Conservation (phyloP, 2,113 vertebrate genomes). For the Stomatorhinus ivindoensis region DNA sequence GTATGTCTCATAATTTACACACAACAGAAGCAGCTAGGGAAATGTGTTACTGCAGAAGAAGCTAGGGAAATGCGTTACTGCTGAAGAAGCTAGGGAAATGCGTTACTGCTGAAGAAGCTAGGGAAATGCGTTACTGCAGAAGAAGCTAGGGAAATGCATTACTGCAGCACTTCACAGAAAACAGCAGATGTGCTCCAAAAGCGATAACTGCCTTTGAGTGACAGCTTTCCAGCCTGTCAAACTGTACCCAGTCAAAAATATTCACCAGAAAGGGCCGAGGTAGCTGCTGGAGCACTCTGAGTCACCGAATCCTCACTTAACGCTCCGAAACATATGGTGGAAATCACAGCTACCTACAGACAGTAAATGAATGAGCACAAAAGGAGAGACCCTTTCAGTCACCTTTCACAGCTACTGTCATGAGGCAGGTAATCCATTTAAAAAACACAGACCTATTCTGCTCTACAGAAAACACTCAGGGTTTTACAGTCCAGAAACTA, state of each 20-base stretch:
- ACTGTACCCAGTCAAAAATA: background rate
- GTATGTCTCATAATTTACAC: background rate
- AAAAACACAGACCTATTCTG: background rate
- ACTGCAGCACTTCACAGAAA: background rate
- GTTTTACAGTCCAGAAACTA: background rate
- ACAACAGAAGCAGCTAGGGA: background rate
- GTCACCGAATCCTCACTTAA: background rate
- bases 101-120: background rate
- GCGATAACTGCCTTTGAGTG: background rate
- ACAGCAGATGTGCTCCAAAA: background rate
- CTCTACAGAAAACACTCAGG: background rate
- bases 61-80: background rate
- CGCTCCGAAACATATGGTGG: background rate
- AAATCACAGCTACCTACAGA: background rate
- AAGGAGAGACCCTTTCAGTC: background rate
- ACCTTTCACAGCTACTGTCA: background rate
- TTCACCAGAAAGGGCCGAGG: background rate
- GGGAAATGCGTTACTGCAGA: background rate
- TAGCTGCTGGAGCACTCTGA: background rate
- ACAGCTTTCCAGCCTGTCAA: background rate
- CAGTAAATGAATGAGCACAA: background rate
- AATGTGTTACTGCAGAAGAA: background rate
- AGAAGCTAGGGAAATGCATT: background rate
- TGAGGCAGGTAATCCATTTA: background rate
- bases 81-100: background rate